phyloP scores from a whole-genome alignment of 37 sponge, comb jelly and placozoan genomes.

The Diacarnus erythraeanus region DNA sequence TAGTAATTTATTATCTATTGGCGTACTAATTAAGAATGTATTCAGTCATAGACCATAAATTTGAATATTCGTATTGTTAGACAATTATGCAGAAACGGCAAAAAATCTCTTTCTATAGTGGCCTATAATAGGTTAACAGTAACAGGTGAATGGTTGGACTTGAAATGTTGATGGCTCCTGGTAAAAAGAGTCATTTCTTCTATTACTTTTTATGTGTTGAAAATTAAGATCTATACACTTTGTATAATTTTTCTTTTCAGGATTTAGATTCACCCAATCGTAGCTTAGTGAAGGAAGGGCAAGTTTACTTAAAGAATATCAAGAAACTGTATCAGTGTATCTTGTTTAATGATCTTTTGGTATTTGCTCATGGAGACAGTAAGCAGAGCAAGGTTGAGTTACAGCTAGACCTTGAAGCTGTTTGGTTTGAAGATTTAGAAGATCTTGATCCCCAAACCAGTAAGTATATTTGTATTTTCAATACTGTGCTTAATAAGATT shows the following conservation, averaged over 20 bases:
- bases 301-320: slow-evolving; percentile 80
- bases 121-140: too few relatives aligned
- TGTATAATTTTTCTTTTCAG: too few relatives aligned
- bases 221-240: too few relatives aligned
- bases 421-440: slow-evolving; percentile 90
- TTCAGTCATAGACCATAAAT: too few relatives aligned
- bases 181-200: too few relatives aligned
- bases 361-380: slow-evolving; percentile 85
- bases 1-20: too few relatives aligned
- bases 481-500: not conserved
- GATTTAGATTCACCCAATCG: slow-evolving; percentile 50
- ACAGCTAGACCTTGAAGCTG: slow-evolving; percentile 72
- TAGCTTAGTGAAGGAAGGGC: slow-evolving; percentile 83
- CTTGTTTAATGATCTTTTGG: slow-evolving; percentile 88
- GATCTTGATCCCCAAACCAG: slow-evolving; percentile 90
- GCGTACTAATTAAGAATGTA: too few relatives aligned
- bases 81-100: too few relatives aligned
- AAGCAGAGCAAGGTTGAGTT: slow-evolving; percentile 79
- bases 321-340: slow-evolving; percentile 88
- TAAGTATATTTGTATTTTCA: slow-evolving; percentile 15
- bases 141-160: too few relatives aligned
- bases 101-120: slow-evolving; percentile 2
- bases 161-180: too few relatives aligned
- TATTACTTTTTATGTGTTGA: too few relatives aligned
- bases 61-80: too few relatives aligned